Percentiles rank a stretch among this genome's conserved stretches.
Evolutionary conservation across 2,797 vertebrate species (phyloP).

Genomic region (Danio albolineatus): DNA sequence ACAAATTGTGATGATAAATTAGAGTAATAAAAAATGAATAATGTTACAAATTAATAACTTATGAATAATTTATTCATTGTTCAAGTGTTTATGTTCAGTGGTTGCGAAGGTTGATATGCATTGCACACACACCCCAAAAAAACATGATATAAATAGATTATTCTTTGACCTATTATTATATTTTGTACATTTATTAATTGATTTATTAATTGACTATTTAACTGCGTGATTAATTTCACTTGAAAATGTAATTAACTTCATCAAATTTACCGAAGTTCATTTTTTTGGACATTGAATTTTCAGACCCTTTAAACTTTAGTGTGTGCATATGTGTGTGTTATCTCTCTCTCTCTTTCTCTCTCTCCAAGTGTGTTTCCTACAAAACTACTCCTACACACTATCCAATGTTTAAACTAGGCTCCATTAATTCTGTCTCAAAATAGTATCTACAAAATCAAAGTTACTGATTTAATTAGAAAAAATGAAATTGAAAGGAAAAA

Average conservation of each 20-base stretch:
- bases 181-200: too few relatives aligned
- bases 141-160: not conserved
- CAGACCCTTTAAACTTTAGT: not conserved
- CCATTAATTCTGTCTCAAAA: not conserved
- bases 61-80: not conserved
- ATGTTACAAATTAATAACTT: not conserved
- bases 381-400: not conserved
- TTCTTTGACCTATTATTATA: not conserved
- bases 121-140: conserved; percentile 4
- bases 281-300: not conserved
- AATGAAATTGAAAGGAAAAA: not conserved
- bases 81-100: not conserved
- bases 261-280: not conserved
- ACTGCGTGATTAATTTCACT: too few relatives aligned
- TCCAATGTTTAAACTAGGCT: not conserved
- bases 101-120: not conserved
- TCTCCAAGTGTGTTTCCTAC: not conserved
- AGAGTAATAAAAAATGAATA: not conserved
- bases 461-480: not conserved
- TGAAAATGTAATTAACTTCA: too few relatives aligned
- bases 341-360: not conserved
- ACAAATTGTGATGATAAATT: not conserved
- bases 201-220: too few relatives aligned
- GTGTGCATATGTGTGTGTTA: not conserved
- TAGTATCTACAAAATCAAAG: not conserved